Evolutionary conservation across 2,113 vertebrate species (phyloP).

Genomic region (Bombycilla garrulus): DNA sequence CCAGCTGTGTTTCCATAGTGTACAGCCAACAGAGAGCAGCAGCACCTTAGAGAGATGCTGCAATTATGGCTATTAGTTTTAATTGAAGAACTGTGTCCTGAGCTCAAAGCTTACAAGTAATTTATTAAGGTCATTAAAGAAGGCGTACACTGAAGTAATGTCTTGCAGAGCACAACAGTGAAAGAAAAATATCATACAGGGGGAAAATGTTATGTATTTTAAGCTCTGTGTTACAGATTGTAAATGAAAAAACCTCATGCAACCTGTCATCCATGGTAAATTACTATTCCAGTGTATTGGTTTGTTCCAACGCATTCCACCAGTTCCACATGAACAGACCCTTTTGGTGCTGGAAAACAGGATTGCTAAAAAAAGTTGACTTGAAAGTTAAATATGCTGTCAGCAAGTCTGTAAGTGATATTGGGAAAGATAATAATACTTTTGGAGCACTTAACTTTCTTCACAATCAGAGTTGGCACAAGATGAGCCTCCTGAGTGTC

Average conservation of each 20-base stretch:
- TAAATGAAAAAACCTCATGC: neutral
- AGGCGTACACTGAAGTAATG: neutral
- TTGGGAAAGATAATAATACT: neutral
- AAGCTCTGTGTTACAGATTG: neutral
- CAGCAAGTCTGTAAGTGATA: neutral
- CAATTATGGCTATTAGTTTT: neutral
- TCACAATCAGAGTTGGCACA: neutral
- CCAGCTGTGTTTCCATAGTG: neutral
- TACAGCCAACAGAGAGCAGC: neutral
- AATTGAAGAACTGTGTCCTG: conserved; percentile 3
- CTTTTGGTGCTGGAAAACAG: neutral
- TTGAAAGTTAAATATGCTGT: neutral
- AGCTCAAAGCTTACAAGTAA: neutral
- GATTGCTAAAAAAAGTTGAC: neutral
- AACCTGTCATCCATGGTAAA: neutral
- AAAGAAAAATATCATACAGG: neutral
- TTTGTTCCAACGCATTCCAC: neutral
- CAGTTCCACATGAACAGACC: neutral
- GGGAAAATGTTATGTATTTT: neutral
- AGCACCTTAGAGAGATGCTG: neutral
- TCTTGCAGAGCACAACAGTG: neutral
- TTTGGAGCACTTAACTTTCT: neutral
- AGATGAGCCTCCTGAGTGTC: neutral
- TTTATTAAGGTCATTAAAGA: conserved; percentile 27
- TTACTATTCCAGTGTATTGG: neutral